Evolutionary conservation across 2,797 vertebrate genomes (phyloP), one percentile per base, ranked within the genome.

Genomic region (Yasuhikotakia modesta): DNA sequence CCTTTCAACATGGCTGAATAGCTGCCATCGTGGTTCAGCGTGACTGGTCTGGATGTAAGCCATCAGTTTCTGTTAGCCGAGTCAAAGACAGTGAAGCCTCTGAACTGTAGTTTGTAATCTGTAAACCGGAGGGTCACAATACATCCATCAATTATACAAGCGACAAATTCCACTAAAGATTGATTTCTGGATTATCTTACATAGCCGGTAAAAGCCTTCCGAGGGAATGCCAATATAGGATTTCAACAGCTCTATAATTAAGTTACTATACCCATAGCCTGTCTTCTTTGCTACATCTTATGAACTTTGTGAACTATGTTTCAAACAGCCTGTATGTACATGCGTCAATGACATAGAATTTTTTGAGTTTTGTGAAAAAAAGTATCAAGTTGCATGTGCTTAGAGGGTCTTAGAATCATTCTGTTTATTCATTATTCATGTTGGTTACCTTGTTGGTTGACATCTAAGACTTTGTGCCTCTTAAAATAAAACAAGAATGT

Each of bases 181-280:
- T 81, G 60, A 69, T 64, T 68, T 61, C 24, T 63, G 35, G 21
- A 53, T 73, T 72, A 57, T 27, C 4, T 75, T 76, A 71, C 58
- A 43, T 57, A 66, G 30, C 12, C 3, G 16, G 22, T 52, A 66
- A 71, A 58, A 50, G 61, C 45, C 35, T 63, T 63, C 43, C 39
- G 12, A 61, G 22, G 24, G 19, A 4, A 66, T 8, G 50, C 17
- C 24, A 76, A 67, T 76, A 69, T 48, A 70, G 4, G 60, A 76
- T 60, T 69, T 70, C 67, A 61, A 39, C 22, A 70, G 53, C 60
- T 66, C 68, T 76, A 52, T 67, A 58, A 71, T 57, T 61, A n/a
- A 60, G 5, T 16, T 45, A 32, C 72, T 16, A 17, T 43, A 24
- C 50, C 12, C 22, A 21, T 65, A n/a, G 24, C 27, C 27, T 27